These are phyloP conservation scores for Polymixis lichenea DNA, from an alignment of 2,888 invertebrate species.

Conservation along the genomic window DNA sequence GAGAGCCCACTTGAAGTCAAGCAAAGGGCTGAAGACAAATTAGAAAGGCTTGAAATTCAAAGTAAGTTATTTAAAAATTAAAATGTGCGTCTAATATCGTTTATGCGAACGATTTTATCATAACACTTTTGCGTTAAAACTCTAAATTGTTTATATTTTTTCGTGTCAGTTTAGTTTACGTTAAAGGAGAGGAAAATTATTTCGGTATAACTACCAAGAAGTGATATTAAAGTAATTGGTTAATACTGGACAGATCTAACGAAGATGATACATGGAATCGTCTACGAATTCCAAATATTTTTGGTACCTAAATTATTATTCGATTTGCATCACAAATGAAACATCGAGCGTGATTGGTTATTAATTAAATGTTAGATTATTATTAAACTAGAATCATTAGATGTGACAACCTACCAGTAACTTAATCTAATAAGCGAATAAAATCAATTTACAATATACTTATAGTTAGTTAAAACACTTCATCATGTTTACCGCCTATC, in stretches of 20 bases:
- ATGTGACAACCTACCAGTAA: slow-evolving; percentile 29
- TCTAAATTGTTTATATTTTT: slow-evolving; percentile 44
- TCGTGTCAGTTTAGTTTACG: slow-evolving; percentile 34
- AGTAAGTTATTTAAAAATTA: slow-evolving; percentile 88
- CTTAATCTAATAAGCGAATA: slow-evolving; percentile 77
- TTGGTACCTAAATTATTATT: slow-evolving; percentile 5
- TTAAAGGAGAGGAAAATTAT: slow-evolving; percentile 26
- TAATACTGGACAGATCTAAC: not conserved
- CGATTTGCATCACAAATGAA: slow-evolving; percentile 14
- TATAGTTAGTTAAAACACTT: slow-evolving; percentile 44
- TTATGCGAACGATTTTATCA: slow-evolving; percentile 17
- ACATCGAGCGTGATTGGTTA: slow-evolving; percentile 37
- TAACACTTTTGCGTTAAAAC: slow-evolving; percentile 30
- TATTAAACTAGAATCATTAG: slow-evolving; percentile 28
- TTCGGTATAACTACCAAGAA: slow-evolving; percentile 34
- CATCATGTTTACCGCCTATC: slow-evolving; percentile 61
- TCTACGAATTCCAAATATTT: slow-evolving; percentile 12
- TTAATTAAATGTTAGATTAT: slow-evolving; percentile 46
- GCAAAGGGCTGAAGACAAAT: slow-evolving; percentile 90
- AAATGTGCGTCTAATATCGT: slow-evolving; percentile 8
- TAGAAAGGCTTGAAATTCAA: slow-evolving; percentile 92
- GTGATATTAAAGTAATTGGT: slow-evolving; percentile 5
- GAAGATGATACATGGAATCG: not conserved
- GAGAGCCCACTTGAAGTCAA: slow-evolving; percentile 93
- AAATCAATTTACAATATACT: slow-evolving; percentile 68